Evolutionary conservation across 2,797 vertebrate genomes (phyloP), one percentile per base, ranked within the genome.

Genomic region (Miichthys miiuy): DNA sequence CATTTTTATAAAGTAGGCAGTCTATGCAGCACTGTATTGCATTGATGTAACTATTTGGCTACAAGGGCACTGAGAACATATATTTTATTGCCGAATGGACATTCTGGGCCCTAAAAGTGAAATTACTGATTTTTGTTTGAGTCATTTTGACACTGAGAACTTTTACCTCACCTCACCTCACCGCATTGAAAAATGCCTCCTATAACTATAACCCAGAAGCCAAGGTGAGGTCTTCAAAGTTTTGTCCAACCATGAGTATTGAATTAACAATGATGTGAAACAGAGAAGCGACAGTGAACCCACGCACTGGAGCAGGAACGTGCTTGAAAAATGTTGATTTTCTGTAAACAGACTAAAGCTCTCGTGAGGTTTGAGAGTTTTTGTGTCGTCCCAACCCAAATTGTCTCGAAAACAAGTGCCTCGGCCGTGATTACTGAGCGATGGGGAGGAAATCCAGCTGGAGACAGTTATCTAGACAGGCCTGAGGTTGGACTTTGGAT

Each of bases 371-470:
- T 6, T 41, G 41, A 12, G 11, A 41, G 58, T 57, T 63, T 41
- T 72, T 5, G 38, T 50, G 50, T 23, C 46, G 4, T 34, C 12
- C 16, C 1, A 8, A 41, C 7, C 17, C 46, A 21, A 55, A 71
- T 7, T 18, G 23, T 76, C 51, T 61, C 48, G 20, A 62, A 14
- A 63, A 18, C 34, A 72, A 51, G 68, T 63, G 61, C 16, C 9
- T 57, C 3, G 2, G 54, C 25, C 54, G 27, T 71, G n/a, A 82
- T 48, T 47, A 25, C 52, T 20, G 54, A 52, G 67, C 17, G 51
- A 52, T 47, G 20, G 44, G 38, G 62, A 88, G 82, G 82, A 91
- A 85, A 81, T 86, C 75, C 47, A 82, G 56, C 57, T 23, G 13
- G 69, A 85, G 52, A 67, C 27, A 48, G 66, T 20, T 16, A 50